A percentile compares a stretch with the other conserved stretches of the same genome.
phyloP scores from a whole-genome alignment of 1,140 invertebrate genomes.

The Lanistes nyassanus region DNA sequence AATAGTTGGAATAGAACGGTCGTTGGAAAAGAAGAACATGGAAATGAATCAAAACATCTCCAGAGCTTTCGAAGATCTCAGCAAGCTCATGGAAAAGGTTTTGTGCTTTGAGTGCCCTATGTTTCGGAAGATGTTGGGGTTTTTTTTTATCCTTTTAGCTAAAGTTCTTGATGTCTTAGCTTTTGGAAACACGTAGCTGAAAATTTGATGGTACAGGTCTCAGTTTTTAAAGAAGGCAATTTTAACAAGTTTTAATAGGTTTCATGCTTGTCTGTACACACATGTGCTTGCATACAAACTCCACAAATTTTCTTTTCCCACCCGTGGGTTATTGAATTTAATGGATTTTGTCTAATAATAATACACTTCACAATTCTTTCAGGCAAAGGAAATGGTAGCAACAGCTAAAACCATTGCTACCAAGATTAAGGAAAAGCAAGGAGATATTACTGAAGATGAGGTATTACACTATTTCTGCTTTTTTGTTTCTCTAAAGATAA shows the following conservation, averaged over 20 bases:
- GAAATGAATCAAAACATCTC: slow-evolving; percentile 91
- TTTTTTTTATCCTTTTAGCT: neutral
- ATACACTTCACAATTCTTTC: slow-evolving; percentile 26
- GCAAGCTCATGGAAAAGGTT: slow-evolving; percentile 91
- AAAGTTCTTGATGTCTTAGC: neutral
- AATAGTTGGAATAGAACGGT: slow-evolving; percentile 95
- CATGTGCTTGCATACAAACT: too few relatives aligned
- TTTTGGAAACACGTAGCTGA: neutral
- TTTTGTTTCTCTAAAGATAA: too few relatives aligned
- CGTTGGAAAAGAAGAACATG: slow-evolving; percentile 88
- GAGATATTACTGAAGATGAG: slow-evolving; percentile 97
- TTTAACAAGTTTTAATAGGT: too few relatives aligned
- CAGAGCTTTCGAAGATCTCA: slow-evolving; percentile 94
- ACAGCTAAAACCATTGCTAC: slow-evolving; percentile 91
- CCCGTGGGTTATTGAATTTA: too few relatives aligned
- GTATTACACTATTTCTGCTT: slow-evolving; percentile 39
- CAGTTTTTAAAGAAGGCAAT: too few relatives aligned
- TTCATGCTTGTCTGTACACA: too few relatives aligned
- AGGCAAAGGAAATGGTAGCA: slow-evolving; percentile 93
- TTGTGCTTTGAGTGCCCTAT: neutral
- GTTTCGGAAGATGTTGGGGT: neutral
- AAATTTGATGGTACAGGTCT: too few relatives aligned
- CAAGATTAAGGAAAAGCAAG: slow-evolving; percentile 94
- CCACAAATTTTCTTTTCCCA: too few relatives aligned
- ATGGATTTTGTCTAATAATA: too few relatives aligned